These are phyloP conservation scores for Mormyrus hasselquistii DNA, from an alignment of 2,797 vertebrate species.

Conservation along the genomic window DNA sequence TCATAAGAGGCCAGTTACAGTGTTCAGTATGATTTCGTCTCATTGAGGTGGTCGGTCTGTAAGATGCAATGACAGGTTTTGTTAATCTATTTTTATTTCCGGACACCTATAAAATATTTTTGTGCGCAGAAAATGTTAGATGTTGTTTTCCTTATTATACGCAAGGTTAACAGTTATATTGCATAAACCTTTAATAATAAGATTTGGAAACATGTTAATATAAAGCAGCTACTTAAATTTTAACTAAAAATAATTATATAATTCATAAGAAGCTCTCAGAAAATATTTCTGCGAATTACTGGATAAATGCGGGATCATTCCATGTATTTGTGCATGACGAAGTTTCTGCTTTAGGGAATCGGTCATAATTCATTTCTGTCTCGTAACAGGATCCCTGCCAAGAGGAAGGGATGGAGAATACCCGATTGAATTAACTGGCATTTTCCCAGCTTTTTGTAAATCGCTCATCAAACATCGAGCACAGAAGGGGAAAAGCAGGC, in stretches of 20 bases:
- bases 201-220: neutral
- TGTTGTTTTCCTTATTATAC: neutral
- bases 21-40: neutral
- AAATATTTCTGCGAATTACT: neutral
- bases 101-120: neutral
- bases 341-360: neutral
- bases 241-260: neutral
- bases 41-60: neutral
- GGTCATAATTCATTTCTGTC: neutral
- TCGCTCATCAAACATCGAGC: conserved; percentile 27
- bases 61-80: neutral
- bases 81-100: neutral
- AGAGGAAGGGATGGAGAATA: conserved; percentile 6
- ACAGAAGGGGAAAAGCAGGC: conserved; percentile 10
- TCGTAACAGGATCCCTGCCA: neutral
- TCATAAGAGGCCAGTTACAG: neutral
- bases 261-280: neutral
- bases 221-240: neutral
- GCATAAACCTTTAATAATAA: neutral
- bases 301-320: neutral
- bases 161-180: neutral
- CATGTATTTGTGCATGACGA: neutral
- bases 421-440: conserved; percentile 23
- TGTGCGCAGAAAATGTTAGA: neutral
- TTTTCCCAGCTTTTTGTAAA: conserved; percentile 13